phyloP scores from a whole-genome alignment of 2,113 vertebrate genomes.

The Empidonax traillii region DNA sequence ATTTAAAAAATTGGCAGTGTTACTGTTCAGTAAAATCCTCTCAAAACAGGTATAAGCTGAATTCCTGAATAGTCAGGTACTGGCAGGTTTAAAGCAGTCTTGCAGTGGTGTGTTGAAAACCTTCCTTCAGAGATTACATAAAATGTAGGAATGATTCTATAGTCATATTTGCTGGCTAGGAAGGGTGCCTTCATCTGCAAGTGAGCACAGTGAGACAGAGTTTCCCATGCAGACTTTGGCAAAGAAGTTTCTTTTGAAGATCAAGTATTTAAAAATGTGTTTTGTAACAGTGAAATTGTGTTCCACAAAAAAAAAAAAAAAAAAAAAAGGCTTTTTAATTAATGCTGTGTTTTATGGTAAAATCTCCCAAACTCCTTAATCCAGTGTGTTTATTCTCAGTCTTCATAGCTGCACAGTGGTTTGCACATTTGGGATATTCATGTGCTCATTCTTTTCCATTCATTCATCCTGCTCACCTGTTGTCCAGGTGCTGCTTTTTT shows the following conservation, averaged over 20 bases:
- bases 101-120: not conserved
- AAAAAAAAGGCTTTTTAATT: not conserved
- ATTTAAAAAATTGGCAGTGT: not conserved
- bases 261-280: rapidly evolving
- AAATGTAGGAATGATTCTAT: not conserved
- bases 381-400: not conserved
- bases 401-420: not conserved
- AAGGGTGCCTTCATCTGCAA: not conserved
- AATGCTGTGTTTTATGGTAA: not conserved
- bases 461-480: not conserved
- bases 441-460: not conserved
- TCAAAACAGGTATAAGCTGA: not conserved
- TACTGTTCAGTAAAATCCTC: not conserved
- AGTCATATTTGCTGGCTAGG: not conserved
- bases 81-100: not conserved
- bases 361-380: not conserved
- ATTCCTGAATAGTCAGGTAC: not conserved
- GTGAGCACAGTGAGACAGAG: not conserved
- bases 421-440: not conserved
- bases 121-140: not conserved
- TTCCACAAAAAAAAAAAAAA: not conserved
- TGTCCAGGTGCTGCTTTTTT: not conserved
- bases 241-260: not conserved
- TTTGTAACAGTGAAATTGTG: not conserved
- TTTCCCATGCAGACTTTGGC: not conserved